Conservation (phyloP, 2,888 invertebrate genomes). For the Drymonia ruficornis region DNA sequence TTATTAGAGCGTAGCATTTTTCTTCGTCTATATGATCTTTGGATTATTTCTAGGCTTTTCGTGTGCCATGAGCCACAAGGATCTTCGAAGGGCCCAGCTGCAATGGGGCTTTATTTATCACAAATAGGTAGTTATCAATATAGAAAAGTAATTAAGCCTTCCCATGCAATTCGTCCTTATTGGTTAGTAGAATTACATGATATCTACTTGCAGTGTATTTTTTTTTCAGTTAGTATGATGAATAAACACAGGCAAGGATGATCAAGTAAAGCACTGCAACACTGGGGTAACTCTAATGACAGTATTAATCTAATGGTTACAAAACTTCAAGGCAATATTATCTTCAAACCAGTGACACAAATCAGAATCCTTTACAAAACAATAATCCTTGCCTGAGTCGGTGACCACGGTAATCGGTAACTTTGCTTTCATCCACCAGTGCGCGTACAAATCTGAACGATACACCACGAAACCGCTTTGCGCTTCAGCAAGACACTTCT, state of each 20-base stretch:
- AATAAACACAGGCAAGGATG: constrained; percentile 86
- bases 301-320: constrained; percentile 80
- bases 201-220: constrained; percentile 73
- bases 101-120: constrained; percentile 41
- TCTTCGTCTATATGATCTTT: too few species aligned
- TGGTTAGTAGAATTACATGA: constrained; percentile 70
- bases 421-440: constrained; percentile 97
- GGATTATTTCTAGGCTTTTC: not conserved
- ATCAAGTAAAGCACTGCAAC: constrained; percentile 85
- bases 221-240: constrained; percentile 76
- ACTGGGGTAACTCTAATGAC: constrained; percentile 80
- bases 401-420: constrained; percentile 87
- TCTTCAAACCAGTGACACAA: constrained; percentile 83
- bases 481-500: constrained; percentile 69
- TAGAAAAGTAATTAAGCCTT: constrained; percentile 62
- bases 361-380: constrained; percentile 83
- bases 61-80: constrained; percentile 2
- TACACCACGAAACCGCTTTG: constrained; percentile 85
- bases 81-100: constrained; percentile 43
- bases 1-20: too few species aligned
- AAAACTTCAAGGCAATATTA: constrained; percentile 82
- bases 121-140: constrained; percentile 15
- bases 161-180: constrained; percentile 69
- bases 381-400: constrained; percentile 86
- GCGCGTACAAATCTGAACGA: constrained; percentile 94